Evolutionary conservation across 2,797 vertebrate species (phyloP), one percentile per base, ranked within the genome.

Genomic region (Lepilemur septentrionalis): DNA sequence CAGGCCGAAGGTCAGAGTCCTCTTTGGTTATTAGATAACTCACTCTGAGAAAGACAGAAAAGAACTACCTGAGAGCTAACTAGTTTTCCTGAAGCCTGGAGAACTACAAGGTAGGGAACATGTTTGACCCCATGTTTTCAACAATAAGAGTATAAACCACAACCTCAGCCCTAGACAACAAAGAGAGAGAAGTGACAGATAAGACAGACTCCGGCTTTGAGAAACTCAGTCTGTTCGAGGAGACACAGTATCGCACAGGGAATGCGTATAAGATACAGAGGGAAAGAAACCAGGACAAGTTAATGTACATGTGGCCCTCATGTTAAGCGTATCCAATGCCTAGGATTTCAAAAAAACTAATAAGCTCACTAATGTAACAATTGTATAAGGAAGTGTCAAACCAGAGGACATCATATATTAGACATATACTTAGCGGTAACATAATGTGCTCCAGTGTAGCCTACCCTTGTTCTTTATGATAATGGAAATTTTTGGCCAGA

Each of bases 11-110:
- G 88, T 96, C 93, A 91, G 65, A 96, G 97, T 96, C 72, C 95
- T 93, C 93, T 96, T 67, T 80, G 86, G 86, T 96, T 95, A 96
- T 90, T 95, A 95, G 92, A 90, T 97, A 97, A 95, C 93, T 83
- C 67, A 61, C 38, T 88, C 76, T 18, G 61, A 83, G 79, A 91
- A 89, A 88, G 59, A 41, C 80, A 73, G 61, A 79, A 89, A 84
- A 94, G 82, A 90, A 32, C 23, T 55, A n/a, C 23, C 61, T 20
- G 70, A 48, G 52, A 84, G 76, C 13, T 55, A 6, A 43, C 32
- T 0, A 22, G 57, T 57, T 80, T 79, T 35, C 50, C 55, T 41
- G n/a, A 28, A 84, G 48, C 63, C 83, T 75, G 57, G 52, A 82
- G 38, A 84, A 65, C 38, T n/a, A 48, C 38, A 41, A 17, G 25